Base-by-base conservation (phyloP, 2,888 invertebrate genomes). In the Biston betularia region DNA sequence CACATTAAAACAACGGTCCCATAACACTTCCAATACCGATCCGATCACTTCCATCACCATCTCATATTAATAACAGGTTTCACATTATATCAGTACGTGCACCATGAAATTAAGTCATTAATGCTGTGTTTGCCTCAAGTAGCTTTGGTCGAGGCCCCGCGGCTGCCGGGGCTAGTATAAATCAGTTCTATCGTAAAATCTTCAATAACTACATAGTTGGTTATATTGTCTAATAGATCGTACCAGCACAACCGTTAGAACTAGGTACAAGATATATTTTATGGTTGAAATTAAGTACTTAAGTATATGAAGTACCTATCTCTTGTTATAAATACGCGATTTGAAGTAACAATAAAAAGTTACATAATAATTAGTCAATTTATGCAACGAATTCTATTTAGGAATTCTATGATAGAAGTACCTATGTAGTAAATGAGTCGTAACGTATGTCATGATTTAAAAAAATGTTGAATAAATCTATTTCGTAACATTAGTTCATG, bases 161-260 rank as follows among this genome's bases (percentile, higher is more conserved):
- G 80, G 82, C 77, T 70, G 71, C 70, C 60, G 64, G 65, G 71
- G 70, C 75, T 63, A 70, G 70, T 76, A 83, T 85, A 84, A 83
- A 84, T 84, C 85, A 82, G 68, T 66, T 61, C 68, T 84, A 85
- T 85, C 83, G 77, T 82, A 79, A 79, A 79, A 84, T 83, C 83
- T 81, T 72, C 77, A 77, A 81, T 82, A 80, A 80, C 78, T 73
- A n/a, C n/a, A n/a, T n/a, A 73, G 75, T 63, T 48, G 69, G 75
- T 80, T 79, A 54, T 24, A 79, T 79, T 71, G 74, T 68, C 55
- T 70, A 24, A 40, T 54, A 40, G 24, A 24, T 24, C 1, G 38
- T 53, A 15, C 11, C 24, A 11, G 9, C 4, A 15, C 33, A 71
- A 76, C 80, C 79, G 79, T 80, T 79, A 72, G 40, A 50, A 46